Evolutionary conservation across 2,888 invertebrate species (phyloP).

Genomic region (Tipula lateralis): DNA sequence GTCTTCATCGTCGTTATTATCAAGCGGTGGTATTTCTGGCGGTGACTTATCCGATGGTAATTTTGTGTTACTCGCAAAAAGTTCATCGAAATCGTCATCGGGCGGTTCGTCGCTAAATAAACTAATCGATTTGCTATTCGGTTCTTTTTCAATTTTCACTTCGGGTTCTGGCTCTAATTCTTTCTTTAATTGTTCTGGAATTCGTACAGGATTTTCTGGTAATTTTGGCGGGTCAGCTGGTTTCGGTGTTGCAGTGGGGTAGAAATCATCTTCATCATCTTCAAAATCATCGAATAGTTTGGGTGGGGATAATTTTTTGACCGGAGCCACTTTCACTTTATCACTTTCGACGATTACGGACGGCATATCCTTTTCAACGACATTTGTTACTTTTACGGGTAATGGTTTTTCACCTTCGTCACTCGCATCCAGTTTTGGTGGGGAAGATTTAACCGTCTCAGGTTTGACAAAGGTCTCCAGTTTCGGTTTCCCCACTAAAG

Average conservation of each 20-base stretch:
- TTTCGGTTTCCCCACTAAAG: not conserved
- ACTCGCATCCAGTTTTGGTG: not conserved
- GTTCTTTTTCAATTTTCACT: constrained; percentile 26
- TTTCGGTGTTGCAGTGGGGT: not conserved
- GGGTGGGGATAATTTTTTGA: not conserved
- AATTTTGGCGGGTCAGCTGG: not conserved
- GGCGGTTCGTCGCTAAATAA: constrained; percentile 33
- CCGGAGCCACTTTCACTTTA: not conserved
- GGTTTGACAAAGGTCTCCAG: not conserved
- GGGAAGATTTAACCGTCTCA: not conserved
- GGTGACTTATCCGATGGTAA: not conserved
- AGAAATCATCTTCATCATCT: constrained; percentile 6
- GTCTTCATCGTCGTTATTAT: not conserved
- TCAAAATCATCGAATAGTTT: constrained; percentile 30
- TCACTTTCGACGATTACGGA: not conserved
- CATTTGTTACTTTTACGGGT: not conserved
- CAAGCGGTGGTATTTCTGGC: not conserved
- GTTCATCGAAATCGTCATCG: not conserved
- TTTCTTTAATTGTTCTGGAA: not conserved
- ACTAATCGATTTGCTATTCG: constrained; percentile 21
- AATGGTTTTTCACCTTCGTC: not conserved
- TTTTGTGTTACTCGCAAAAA: not conserved
- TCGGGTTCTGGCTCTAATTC: not conserved
- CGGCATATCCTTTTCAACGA: not conserved
- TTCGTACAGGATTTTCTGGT: not conserved